Conservation (phyloP, 1,140 invertebrate species). For the Akabosia matsudoensis region DNA sequence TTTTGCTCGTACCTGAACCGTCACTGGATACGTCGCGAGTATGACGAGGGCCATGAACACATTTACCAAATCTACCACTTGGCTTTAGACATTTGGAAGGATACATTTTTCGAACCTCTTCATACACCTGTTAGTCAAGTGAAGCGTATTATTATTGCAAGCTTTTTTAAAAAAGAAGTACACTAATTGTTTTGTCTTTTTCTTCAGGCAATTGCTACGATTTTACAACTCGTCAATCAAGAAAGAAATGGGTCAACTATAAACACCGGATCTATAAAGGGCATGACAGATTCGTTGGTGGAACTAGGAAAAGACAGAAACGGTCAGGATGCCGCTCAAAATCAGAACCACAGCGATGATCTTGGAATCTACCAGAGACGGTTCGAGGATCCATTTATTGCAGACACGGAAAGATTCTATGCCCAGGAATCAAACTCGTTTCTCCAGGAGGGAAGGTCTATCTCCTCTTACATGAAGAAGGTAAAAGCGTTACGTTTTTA, state of each 20-base stretch:
- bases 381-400: conserved; percentile 9
- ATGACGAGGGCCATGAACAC: conserved; percentile 27
- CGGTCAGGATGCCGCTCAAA: neutral
- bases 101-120: conserved; percentile 14
- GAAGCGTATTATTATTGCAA: neutral
- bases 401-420: conserved; percentile 6
- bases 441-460: neutral
- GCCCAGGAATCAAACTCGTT: neutral
- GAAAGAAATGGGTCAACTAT: neutral
- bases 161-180: neutral
- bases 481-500: neutral
- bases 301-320: conserved; percentile 3
- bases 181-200: neutral
- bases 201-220: neutral
- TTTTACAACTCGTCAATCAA: neutral
- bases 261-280: neutral
- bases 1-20: conserved; percentile 31
- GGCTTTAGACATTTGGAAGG: conserved; percentile 27
- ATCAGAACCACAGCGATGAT: conserved; percentile 4
- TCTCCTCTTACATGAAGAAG: neutral
- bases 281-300: neutral
- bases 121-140: neutral
- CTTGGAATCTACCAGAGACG: conserved; percentile 10
- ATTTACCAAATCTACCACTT: conserved; percentile 30
- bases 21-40: conserved; percentile 28